These are phyloP conservation scores for Boloria selene DNA, from an alignment of 2,888 invertebrate genomes.

Conservation along the genomic window DNA sequence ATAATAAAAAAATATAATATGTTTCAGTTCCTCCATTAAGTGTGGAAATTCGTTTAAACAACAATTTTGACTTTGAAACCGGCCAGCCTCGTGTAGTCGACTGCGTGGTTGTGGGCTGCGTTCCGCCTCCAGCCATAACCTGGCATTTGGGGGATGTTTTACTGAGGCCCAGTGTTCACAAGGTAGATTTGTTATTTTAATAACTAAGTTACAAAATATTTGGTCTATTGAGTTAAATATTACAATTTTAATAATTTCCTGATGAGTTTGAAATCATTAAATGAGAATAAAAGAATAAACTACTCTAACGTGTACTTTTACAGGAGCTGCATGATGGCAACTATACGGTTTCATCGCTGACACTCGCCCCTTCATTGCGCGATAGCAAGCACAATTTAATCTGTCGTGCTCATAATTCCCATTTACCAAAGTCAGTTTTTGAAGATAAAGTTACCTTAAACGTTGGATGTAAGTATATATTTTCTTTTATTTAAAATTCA, in stretches of 20 bases:
- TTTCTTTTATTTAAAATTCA: not conserved
- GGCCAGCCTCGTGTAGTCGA: conserved; percentile 70
- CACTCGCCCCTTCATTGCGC: conserved; percentile 59
- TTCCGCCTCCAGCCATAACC: conserved; percentile 62
- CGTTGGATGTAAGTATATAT: conserved; percentile 64
- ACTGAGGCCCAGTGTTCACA: conserved; percentile 63
- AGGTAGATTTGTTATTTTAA: conserved; percentile 49
- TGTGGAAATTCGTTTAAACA: conserved; percentile 66
- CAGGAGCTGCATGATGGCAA: conserved; percentile 73
- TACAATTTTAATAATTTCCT: too few species aligned
- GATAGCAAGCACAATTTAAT: conserved; percentile 56
- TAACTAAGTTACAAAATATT: too few species aligned
- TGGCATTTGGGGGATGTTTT: conserved; percentile 64
- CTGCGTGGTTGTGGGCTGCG: conserved; percentile 70
- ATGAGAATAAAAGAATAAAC: not conserved
- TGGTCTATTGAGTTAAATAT: too few species aligned
- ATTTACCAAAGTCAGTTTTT: conserved; percentile 51
- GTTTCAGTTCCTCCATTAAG: conserved; percentile 62
- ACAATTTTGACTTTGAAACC: conserved; percentile 67
- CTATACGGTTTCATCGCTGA: conserved; percentile 69
- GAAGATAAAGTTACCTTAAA: conserved; percentile 60
- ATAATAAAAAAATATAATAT: not conserved
- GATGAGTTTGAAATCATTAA: too few species aligned
- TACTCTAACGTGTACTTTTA: conserved; percentile 13
- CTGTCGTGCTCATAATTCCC: conserved; percentile 60